Conservation (phyloP, 2,113 vertebrate genomes). For the Aegotheles bennettii region DNA sequence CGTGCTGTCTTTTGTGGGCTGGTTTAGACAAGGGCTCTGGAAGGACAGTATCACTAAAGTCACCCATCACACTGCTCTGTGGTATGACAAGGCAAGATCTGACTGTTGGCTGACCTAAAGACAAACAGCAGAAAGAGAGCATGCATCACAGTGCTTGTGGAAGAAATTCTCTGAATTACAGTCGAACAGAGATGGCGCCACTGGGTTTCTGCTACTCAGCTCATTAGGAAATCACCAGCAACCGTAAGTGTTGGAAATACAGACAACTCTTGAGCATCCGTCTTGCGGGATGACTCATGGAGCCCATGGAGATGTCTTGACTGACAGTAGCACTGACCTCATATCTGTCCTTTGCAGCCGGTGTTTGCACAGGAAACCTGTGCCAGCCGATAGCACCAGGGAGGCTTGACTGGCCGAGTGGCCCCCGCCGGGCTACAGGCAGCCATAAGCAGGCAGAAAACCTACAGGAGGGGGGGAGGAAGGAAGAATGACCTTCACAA, state of each 20-base stretch:
- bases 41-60: not conserved
- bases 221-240: not conserved
- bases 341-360: not conserved
- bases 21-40: not conserved
- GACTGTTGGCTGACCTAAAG: not conserved
- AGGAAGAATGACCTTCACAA: not conserved
- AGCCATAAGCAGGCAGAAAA: not conserved
- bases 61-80: not conserved
- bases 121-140: not conserved
- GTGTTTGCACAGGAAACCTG: not conserved
- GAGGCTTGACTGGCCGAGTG: rapidly evolving
- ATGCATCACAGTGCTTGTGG: not conserved
- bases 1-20: not conserved
- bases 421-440: rapidly evolving
- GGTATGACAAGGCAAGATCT: not conserved
- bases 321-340: not conserved
- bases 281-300: not conserved
- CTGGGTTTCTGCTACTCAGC: not conserved
- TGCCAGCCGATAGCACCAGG: rapidly evolving
- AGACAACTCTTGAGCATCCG: not conserved
- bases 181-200: rapidly evolving
- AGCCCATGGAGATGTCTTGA: not conserved
- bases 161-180: not conserved
- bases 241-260: not conserved
- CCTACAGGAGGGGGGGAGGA: not conserved